Base-by-base conservation (phyloP, 2,888 invertebrate genomes). In the Harpalus rufipes region DNA sequence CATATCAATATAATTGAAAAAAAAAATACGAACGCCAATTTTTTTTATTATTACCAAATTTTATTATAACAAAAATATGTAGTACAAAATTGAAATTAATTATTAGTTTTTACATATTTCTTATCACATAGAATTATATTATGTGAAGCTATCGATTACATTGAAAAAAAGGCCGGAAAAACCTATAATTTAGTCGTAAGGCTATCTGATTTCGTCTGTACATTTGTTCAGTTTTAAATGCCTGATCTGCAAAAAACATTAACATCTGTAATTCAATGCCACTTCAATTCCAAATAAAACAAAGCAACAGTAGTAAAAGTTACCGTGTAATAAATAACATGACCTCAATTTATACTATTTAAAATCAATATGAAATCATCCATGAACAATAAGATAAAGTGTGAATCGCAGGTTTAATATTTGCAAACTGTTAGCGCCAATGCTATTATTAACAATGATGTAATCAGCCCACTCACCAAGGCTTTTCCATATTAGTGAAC, bases 381-480 rank as follows among this genome's bases (percentile, higher is more conserved):
- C n/a, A 16, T 59, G 59, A 16, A 16, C n/a, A 59, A 59, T 59
- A 59, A 59, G 16, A 14, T 32, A 32, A 32, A 32, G 5, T 32
- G 32, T 32, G 5, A 21, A 32, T 32, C 32, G 1, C 63, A 63
- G n/a, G 8, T 63, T 25, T 8, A 25, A 63, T 32, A 68, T n/a
- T 59, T 21, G 21, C 63, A 59, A 59, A 12, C 39, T 39, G 32
- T n/a, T 12, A 63, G 12, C 12, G 63, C 18, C 25, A 21, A 63
- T 59, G 16, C 16, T 63, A 32, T 32, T 68, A 25, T n/a, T n/a
- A 8, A 39, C 12, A 32, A 39, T 14, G 32, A 32, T 14, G 32
- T 68, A 12, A 68, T 39, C n/a, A 18, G 39, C 39, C 32, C 12
- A 68, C 14, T 68, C 68, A 63, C 25, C 63, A 68, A 68, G 68